Evolutionary conservation across 1,140 invertebrate genomes (phyloP), one percentile per base, ranked within the genome.

Genomic region (Pseudomyrmex flavicornis): DNA sequence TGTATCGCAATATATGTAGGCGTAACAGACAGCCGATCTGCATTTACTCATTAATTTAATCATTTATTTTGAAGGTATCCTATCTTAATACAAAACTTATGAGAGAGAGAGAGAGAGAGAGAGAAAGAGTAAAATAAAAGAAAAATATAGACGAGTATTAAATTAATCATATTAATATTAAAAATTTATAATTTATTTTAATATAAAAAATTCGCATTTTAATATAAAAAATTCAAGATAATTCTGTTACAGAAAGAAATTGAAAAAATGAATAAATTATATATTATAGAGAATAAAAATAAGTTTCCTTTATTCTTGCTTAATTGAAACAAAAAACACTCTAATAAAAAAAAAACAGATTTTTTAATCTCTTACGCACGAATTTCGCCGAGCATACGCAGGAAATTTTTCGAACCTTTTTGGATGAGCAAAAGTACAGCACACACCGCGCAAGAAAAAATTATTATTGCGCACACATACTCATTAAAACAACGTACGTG

Each of bases 401-500:
- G 12, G 0, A 52, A 76, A n/a, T 46, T 46, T 58, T 22, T 46
- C 44, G 52, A 66, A 77, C 44, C n/a, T 66, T 77, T 68, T 56
- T 9, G 46, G 12, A n/a, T 22, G 35, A 17, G 35, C 17, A 54
- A 58, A 10, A 13, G 20, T 66, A 5, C 3, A 4, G 20, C 13
- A 15, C n/a, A 9, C 9, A 22, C 8, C 26, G 9, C 22, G 13
- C 2, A 50, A 63, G 48, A 48, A 48, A 70, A 26, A 58, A 12
- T 10, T 48, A 44, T 48, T 35, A n/a, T 72, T 35, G 35, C 46
- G 15, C 44, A 52, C 26, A 65, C 12, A 68, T 44, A 44, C 59
- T 72, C 72, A 56, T 72, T 72, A 72, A 68, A 44, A 48, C 44
- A 59, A 70, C 35, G 54, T 70, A 80, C 44, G 44, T 4, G 20